Evolutionary conservation across 2,797 vertebrate species (phyloP).

Genomic region (Rhynchonycteris naso): DNA sequence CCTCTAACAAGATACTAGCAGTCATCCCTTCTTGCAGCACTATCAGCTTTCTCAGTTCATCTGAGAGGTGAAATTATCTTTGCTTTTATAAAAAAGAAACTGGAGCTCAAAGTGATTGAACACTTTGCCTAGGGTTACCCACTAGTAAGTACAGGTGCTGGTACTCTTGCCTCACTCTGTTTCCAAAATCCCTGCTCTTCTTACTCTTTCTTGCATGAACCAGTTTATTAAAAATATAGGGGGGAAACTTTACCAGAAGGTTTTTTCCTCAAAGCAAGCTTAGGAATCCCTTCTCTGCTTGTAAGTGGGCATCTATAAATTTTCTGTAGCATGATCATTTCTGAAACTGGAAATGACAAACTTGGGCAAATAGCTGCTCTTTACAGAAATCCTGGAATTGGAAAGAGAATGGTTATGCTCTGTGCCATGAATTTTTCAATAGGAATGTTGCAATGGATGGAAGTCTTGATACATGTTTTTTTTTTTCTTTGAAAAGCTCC

Average conservation of each 20-base stretch:
- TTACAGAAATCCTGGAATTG: conserved; percentile 67
- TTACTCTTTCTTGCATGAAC: conserved; percentile 51
- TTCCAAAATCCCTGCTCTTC: neutral
- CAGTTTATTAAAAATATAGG: conserved; percentile 76
- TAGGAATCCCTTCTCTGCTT: conserved; percentile 59
- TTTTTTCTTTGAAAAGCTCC: conserved; percentile 55
- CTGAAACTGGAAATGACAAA: conserved; percentile 70
- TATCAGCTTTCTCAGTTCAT: neutral
- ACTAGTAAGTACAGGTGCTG: neutral
- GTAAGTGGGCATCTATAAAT: conserved; percentile 62
- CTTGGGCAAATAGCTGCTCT: conserved; percentile 72
- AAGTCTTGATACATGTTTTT: conserved; percentile 67
- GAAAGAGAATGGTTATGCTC: conserved; percentile 66
- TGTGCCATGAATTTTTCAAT: conserved; percentile 77
- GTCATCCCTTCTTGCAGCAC: neutral
- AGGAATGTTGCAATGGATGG: conserved; percentile 64
- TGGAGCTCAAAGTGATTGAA: neutral
- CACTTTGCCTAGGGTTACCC: neutral
- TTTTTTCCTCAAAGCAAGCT: conserved; percentile 67
- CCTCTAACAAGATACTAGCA: neutral
- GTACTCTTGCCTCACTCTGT: neutral
- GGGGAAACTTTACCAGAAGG: conserved; percentile 60
- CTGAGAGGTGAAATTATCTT: conserved; percentile 28
- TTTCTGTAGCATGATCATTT: conserved; percentile 71
- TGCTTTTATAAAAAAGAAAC: conserved; percentile 36